Evolutionary conservation across 2,888 invertebrate genomes (phyloP), one percentile per base, ranked within the genome.

Genomic region (Autographa pulchrina): DNA sequence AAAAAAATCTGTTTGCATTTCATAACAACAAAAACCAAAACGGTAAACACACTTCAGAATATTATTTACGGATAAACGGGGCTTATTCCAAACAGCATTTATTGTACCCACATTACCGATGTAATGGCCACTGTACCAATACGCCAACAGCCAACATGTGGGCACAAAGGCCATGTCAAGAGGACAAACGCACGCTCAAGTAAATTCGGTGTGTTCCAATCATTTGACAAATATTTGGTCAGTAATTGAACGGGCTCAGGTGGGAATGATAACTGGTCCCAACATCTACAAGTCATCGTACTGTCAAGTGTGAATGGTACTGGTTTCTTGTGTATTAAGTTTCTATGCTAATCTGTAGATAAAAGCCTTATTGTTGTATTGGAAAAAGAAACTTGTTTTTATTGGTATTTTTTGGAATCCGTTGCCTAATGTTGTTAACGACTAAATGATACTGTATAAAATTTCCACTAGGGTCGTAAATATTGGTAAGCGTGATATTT

Each of bases 201-300:
- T 80, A 75, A 84, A 83, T 69, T 78, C 79, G 65, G 71, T 80
- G 71, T 80, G 78, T 75, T 77, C 79, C 75, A 76, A 80, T 83
- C 75, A 80, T 81, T 78, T 80, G 72, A 69, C 75, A 76, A 85
- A 85, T 82, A 80, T 86, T 85, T 83, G 75, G 32, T 70, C 64
- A 81, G 85, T 83, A 77, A 85, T 85, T 70, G 79, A 84, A 82
- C 81, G 43, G 65, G 56, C 43, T 54, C 74, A 76, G 75, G 72
- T 71, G 78, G 73, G 70, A 71, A 77, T 65, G 16, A 65, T 72
- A 60, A 69, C 74, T 74, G 71, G 78, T 78, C 74, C 66, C 35
- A 35, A 41, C 38, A 25, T 65, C 66, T 69, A 68, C 48, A 65
- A 68, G 78, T 62, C 67, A 68, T 75, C 63, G 80, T 31, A 59